Evolutionary conservation across 2,888 invertebrate genomes (phyloP).

Genomic region (Asteroscopus sphinx): DNA sequence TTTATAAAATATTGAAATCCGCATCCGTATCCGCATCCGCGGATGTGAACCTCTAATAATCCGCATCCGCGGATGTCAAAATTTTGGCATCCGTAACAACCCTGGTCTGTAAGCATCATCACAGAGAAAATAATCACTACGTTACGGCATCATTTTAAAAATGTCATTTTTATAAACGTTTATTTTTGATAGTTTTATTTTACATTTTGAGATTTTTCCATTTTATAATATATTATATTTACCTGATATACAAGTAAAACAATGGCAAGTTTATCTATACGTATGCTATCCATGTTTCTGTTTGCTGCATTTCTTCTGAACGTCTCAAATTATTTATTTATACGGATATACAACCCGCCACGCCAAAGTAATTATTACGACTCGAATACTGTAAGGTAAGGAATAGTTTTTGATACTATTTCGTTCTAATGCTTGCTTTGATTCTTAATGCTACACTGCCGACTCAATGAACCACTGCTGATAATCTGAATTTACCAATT

Average conservation of each 20-base stretch:
- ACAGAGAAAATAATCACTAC: no score
- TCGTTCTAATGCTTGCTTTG: no score
- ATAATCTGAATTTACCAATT: no score
- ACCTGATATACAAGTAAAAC: constrained; percentile 1
- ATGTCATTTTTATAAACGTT: constrained; percentile 24
- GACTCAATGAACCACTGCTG: no score
- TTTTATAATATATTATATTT: neutral
- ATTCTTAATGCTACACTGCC: no score
- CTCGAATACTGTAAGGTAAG: constrained; percentile 33
- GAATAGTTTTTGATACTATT: no score
- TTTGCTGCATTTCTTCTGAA: constrained; percentile 49
- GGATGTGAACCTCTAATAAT: no score
- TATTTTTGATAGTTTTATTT: constrained; percentile 17
- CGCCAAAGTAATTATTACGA: constrained; percentile 8
- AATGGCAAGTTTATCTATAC: constrained; percentile 46
- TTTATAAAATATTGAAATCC: no score
- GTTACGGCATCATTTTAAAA: neutral
- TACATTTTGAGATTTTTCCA: neutral
- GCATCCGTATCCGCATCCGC: no score
- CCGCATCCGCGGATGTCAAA: no score
- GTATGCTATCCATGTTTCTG: constrained; percentile 51
- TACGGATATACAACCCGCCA: constrained; percentile 35
- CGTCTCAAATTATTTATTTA: constrained; percentile 53
- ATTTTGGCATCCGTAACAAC: no score
- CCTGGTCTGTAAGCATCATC: no score